Evolutionary conservation across 2,113 vertebrate species (phyloP).

Genomic region (Casuarius casuarius): DNA sequence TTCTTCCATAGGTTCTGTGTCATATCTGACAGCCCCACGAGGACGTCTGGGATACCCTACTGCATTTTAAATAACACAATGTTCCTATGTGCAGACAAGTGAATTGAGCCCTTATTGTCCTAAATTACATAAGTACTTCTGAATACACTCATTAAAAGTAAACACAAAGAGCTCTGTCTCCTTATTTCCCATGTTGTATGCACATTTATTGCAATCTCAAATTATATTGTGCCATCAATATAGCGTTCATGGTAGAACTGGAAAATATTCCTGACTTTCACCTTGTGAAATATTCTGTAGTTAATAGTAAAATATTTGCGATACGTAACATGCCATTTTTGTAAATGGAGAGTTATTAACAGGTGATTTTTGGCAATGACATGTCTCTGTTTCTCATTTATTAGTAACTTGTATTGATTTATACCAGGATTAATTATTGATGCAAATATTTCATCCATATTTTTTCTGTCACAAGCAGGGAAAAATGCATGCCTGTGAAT

Average conservation of each 20-base stretch:
- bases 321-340: not conserved
- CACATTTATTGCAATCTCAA: not conserved
- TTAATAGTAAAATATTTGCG: not conserved
- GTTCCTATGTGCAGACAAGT: not conserved
- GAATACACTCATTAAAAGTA: not conserved
- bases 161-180: not conserved
- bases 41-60: not conserved
- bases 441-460: conserved; percentile 26
- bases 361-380: not conserved
- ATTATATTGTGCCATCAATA: not conserved
- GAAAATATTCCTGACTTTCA: not conserved
- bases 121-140: not conserved
- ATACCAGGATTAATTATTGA: conserved; percentile 34
- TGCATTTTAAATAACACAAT: not conserved
- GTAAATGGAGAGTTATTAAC: not conserved
- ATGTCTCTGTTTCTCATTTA: conserved; percentile 24
- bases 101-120: not conserved
- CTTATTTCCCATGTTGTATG: not conserved
- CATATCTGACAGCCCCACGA: not conserved
- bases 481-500: conserved; percentile 3
- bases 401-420: conserved; percentile 28
- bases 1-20: not conserved
- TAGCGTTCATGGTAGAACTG: not conserved
- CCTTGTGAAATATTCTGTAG: not conserved
- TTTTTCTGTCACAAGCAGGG: conserved; percentile 21